These are phyloP conservation scores for Pteromalus puparum DNA, from an alignment of 1,140 invertebrate genomes.

Conservation along the genomic window DNA sequence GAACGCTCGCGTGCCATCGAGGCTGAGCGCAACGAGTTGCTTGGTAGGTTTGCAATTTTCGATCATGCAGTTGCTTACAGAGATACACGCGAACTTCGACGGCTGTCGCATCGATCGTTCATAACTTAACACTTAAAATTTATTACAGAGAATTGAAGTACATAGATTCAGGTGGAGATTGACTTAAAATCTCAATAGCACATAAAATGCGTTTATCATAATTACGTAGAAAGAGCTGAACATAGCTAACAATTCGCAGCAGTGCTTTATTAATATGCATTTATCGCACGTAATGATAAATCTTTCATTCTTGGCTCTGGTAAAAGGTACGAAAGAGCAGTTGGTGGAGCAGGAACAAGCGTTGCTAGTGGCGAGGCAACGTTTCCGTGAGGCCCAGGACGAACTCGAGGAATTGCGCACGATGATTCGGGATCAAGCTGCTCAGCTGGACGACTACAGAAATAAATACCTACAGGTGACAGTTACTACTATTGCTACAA, in stretches of 20 bases:
- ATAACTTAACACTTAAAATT: too few relatives aligned
- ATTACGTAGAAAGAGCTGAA: too few relatives aligned
- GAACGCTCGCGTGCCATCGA: conserved; percentile 67
- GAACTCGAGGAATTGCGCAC: conserved; percentile 82
- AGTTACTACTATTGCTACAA: conserved; percentile 12
- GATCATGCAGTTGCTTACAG: not conserved
- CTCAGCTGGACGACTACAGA: conserved; percentile 84
- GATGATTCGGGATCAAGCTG: conserved; percentile 82
- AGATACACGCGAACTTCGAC: not conserved
- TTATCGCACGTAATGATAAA: not conserved
- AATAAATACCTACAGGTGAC: conserved; percentile 78
- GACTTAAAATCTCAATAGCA: too few relatives aligned
- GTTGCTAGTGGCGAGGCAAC: conserved; percentile 78
- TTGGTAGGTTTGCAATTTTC: conserved; percentile 53
- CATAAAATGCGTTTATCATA: too few relatives aligned
- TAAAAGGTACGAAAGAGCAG: conserved; percentile 78
- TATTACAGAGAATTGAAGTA: too few relatives aligned
- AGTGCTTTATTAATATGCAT: not conserved
- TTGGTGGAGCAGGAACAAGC: conserved; percentile 81
- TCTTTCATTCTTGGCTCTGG: not conserved
- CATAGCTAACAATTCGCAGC: too few relatives aligned
- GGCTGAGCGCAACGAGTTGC: conserved; percentile 64
- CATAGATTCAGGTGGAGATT: too few relatives aligned
- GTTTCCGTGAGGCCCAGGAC: conserved; percentile 80
- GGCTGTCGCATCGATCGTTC: too few relatives aligned